These are phyloP conservation scores for Propithecus coquereli DNA, from an alignment of 2,113 vertebrate species.

Conservation along the genomic window DNA sequence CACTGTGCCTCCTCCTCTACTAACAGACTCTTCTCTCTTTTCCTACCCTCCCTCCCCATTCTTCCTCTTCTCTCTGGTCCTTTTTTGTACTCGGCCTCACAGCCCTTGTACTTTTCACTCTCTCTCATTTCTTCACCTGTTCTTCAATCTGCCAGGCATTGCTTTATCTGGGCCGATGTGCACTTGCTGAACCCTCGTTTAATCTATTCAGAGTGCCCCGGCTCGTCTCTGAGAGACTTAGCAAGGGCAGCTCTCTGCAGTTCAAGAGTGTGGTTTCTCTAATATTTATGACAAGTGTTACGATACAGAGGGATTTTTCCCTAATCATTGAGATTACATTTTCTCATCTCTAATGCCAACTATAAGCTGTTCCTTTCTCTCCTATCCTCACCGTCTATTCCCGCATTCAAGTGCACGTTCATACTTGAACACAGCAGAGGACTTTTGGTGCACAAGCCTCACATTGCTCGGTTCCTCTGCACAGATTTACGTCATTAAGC, in stretches of 20 bases:
- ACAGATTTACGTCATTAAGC: not conserved
- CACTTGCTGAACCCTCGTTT: not conserved
- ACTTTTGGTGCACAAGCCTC: not conserved
- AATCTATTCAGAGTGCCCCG: not conserved
- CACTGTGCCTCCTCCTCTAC: too few species aligned
- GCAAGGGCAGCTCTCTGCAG: not conserved
- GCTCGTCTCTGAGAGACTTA: not conserved
- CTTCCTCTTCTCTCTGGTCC: not conserved
- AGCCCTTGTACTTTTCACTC: not conserved
- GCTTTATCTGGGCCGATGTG: not conserved
- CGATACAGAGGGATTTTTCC: not conserved
- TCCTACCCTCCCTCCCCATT: not conserved
- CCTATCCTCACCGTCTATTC: too few species aligned
- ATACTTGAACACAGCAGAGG: not conserved
- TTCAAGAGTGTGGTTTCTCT: not conserved
- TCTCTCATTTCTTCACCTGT: not conserved
- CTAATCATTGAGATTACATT: not conserved
- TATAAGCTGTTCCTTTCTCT: not conserved
- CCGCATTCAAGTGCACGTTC: not conserved
- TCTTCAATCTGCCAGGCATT: not conserved
- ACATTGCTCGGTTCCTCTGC: not conserved
- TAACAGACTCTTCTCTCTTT: not conserved
- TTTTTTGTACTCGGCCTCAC: not conserved
- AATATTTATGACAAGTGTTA: not conserved
- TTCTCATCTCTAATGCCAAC: not conserved